These are phyloP conservation scores for Pongo pygmaeus DNA, from an alignment of 2,113 vertebrate genomes.

Conservation along the genomic window DNA sequence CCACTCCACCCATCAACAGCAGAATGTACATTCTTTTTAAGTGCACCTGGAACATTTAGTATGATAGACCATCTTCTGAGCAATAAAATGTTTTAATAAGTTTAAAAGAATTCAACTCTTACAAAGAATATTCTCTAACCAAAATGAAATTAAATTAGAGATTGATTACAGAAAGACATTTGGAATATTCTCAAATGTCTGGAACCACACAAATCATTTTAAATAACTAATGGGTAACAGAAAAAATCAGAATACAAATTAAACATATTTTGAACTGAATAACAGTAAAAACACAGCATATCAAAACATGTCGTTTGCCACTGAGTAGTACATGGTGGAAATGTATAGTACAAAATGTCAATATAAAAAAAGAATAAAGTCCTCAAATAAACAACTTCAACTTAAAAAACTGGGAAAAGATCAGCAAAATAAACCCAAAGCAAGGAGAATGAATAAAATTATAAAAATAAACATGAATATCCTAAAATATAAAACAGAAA, in stretches of 20 bases:
- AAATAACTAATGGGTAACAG: neutral
- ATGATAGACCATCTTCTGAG: neutral
- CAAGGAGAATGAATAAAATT: neutral
- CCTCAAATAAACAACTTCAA: neutral
- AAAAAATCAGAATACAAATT: neutral
- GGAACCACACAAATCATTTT: neutral
- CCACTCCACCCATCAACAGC: neutral
- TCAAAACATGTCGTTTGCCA: neutral
- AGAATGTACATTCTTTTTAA: neutral
- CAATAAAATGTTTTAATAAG: neutral
- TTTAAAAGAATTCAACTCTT: neutral
- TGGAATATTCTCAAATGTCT: neutral
- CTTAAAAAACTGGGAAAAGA: neutral
- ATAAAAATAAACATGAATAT: neutral
- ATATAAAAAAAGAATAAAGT: neutral
- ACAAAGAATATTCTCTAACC: neutral
- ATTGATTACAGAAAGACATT: neutral
- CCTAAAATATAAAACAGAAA: neutral
- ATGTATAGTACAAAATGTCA: neutral
- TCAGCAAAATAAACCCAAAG: neutral
- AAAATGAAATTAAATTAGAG: neutral
- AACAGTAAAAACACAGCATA: neutral
- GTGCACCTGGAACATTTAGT: neutral
- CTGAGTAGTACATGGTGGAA: neutral
- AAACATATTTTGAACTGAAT: neutral